Evolutionary conservation across 1,140 invertebrate genomes (phyloP).

Genomic region (Ceratosolen solmsi): DNA sequence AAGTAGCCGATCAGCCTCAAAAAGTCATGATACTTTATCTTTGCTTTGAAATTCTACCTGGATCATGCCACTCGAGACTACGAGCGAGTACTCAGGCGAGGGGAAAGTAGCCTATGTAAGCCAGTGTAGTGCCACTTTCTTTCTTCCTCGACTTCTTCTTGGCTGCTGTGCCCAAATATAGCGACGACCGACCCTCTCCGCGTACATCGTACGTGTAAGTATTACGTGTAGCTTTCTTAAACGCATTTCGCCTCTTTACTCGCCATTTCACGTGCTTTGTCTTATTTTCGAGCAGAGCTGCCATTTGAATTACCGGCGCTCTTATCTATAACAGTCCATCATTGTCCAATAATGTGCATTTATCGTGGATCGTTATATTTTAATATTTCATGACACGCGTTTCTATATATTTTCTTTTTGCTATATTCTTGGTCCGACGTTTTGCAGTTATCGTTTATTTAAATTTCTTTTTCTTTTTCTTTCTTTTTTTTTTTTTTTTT

Average conservation of each 20-base stretch:
- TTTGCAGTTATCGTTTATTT: background rate
- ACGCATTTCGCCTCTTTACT: slow-evolving; percentile 5
- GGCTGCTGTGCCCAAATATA: background rate
- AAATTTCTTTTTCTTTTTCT: background rate
- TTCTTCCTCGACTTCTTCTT: no score
- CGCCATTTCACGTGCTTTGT: background rate
- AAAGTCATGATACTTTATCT: background rate
- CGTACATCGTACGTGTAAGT: background rate
- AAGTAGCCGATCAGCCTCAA: background rate
- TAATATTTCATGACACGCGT: background rate
- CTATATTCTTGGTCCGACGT: background rate
- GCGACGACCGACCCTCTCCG: no score
- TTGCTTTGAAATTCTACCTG: background rate
- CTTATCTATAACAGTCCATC: background rate
- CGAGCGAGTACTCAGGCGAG: background rate
- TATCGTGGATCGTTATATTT: slow-evolving; percentile 19
- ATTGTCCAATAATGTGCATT: slow-evolving; percentile 5
- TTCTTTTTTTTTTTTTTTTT: background rate
- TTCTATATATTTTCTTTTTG: background rate
- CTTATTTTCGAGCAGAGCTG: background rate
- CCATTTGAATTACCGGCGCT: background rate
- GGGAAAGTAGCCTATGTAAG: background rate
- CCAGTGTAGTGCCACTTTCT: background rate
- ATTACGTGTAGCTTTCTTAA: slow-evolving; percentile 26
- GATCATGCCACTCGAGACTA: background rate